These are phyloP conservation scores for Bruchidius siliquastri DNA, from an alignment of 2,888 invertebrate species.

Conservation along the genomic window DNA sequence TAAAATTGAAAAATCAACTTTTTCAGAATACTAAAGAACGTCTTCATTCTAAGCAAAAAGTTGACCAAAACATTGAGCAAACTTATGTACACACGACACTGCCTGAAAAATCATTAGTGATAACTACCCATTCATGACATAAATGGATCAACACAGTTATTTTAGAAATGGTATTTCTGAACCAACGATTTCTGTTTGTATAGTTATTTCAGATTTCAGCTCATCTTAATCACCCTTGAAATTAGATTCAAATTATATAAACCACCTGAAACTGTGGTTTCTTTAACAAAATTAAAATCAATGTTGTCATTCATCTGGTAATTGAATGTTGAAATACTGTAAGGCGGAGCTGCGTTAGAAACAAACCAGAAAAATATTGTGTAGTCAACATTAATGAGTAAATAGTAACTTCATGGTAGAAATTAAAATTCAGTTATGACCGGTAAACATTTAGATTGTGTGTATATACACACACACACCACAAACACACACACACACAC, in stretches of 20 bases:
- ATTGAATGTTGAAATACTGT: background rate
- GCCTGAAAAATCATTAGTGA: no score
- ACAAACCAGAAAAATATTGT: background rate
- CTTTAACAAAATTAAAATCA: background rate
- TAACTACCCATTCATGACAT: background rate
- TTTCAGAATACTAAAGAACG: no score
- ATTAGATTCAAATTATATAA: background rate
- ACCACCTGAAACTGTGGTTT: background rate
- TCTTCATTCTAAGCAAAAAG: no score
- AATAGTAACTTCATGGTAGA: background rate
- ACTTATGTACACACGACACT: no score
- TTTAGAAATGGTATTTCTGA: background rate
- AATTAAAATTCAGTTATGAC: no score
- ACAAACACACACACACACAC: no score
- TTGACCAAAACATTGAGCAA: no score
- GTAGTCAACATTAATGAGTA: background rate
- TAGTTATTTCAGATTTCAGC: background rate
- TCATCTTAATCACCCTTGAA: background rate
- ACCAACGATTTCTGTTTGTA: background rate
- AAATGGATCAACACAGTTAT: background rate
- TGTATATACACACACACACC: no score
- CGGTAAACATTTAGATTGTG: no score
- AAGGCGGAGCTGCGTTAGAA: background rate
- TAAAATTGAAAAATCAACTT: no score
- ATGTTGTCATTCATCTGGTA: background rate